Conservation (phyloP, 2,113 vertebrate genomes). For the Aspidoscelis tigris region DNA sequence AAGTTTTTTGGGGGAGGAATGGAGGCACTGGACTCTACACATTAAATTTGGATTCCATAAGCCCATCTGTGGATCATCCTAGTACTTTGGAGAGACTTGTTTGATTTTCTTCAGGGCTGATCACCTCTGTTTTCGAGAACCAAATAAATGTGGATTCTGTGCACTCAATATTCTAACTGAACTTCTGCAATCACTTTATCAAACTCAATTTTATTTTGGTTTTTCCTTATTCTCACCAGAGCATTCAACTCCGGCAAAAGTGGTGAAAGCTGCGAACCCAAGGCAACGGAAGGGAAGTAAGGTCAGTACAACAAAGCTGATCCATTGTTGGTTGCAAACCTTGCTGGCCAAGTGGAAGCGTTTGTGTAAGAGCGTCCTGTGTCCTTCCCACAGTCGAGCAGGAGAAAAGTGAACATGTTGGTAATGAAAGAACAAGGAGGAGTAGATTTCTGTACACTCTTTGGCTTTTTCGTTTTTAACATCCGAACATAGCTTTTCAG, state of each 20-base stretch:
- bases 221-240: constrained; percentile 70
- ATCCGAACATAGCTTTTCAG: too few species aligned
- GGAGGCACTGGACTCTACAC: background rate
- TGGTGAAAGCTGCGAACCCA: constrained; percentile 91
- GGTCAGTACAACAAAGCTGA: constrained; percentile 73
- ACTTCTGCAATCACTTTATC: background rate
- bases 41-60: background rate
- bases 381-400: too few species aligned
- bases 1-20: background rate
- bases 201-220: constrained; percentile 31
- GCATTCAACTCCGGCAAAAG: constrained; percentile 87
- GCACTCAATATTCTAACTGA: background rate
- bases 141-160: background rate
- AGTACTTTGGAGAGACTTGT: too few species aligned
- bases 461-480: too few species aligned
- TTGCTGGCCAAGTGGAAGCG: too few species aligned
- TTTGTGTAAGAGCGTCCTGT: too few species aligned
- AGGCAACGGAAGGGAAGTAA: constrained; percentile 91
- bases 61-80: background rate
- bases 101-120: background rate
- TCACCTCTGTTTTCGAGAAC: too few species aligned
- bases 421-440: too few species aligned
- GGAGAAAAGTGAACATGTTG: too few species aligned
- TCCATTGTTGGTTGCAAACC: too few species aligned
- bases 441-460: too few species aligned